These are phyloP conservation scores for Zelostemma sp. DNA, from an alignment of 1,140 invertebrate species.

Conservation along the genomic window DNA sequence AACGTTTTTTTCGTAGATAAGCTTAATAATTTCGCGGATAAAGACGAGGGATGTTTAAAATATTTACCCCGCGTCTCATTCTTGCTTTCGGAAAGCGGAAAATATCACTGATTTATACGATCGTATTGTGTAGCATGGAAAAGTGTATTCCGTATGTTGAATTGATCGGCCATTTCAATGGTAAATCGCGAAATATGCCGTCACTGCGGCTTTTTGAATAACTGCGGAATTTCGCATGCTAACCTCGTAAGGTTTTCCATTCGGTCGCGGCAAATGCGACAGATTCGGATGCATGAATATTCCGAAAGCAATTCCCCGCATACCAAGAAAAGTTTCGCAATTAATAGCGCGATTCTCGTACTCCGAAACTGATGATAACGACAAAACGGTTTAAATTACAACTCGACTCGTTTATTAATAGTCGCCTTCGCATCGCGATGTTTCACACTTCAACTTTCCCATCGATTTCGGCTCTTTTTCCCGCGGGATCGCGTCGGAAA, in stretches of 20 bases:
- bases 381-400: slow-evolving; percentile 24
- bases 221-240: background rate
- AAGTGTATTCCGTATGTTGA: background rate
- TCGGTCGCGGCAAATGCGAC: background rate
- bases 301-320: slow-evolving; percentile 15
- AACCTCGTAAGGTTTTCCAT: slow-evolving; percentile 13
- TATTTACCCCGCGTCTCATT: too few species aligned
- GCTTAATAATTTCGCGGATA: background rate
- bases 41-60: too few species aligned
- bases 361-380: background rate
- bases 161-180: slow-evolving; percentile 5
- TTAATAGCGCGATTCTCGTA: slow-evolving; percentile 15
- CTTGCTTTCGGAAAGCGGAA: too few species aligned
- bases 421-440: too few species aligned
- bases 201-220: background rate
- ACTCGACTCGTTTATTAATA: slow-evolving; percentile 31
- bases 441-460: too few species aligned
- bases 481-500: too few species aligned
- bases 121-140: background rate
- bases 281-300: slow-evolving; percentile 22
- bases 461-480: too few species aligned
- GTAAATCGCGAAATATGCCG: slow-evolving; percentile 1
- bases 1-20: background rate
- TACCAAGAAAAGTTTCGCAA: slow-evolving; percentile 33
- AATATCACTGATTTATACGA: background rate